Base-by-base conservation (phyloP, 2,113 vertebrate species). In the Scolopax mira region DNA sequence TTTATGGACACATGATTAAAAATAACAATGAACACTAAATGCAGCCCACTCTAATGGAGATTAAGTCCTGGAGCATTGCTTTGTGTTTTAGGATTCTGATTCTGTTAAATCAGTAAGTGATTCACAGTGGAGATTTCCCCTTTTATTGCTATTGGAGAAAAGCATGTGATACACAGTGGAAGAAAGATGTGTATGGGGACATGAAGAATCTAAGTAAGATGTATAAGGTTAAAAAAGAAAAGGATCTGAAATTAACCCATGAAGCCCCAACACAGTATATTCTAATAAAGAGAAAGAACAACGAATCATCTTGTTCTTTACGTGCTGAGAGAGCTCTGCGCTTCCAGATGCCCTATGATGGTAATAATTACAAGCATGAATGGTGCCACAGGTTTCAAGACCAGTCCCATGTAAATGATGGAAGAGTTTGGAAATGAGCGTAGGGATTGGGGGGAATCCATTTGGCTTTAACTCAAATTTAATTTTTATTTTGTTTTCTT, bases 91-190 rank as follows among this genome's bases (percentile, higher is more conserved):
- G 25, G 37, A 30, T 66, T 66, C 27, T 7, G 16, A 72, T 78
- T 71, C 31, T 48, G 87, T 95, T 67, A 72, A 79, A 89, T 83
- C 70, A 74, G 44, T 33, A 44, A 57, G 31, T 25, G 19, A 75
- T 94, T 83, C 79, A 28, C 65, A 67, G 37, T 57, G 55, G 69
- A 67, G 49, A 46, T 79, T 85, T 94, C 92, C 42, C 25, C 16
- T 91, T 85, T 74, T 83, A n/a, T 78, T 96, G 55, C 17, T 72
- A 12, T 30, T 77, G 81, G 27, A 75, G 64, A 57, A 85, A 77
- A 78, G 39, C 5, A 24, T 22, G 0, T 4, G 51, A 49, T 37
- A 42, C 1, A 1, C 14, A 9, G 24, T 73, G 18, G 37, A 77
- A 79, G 39, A n/a, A 33, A 97, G 30, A 42, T 37, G 11, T 71